A percentile compares a stretch with the other conserved stretches of the same genome.
These are phyloP conservation scores for Venustoraphidia nigricollis DNA, from an alignment of 2,888 invertebrate species.

Conservation along the genomic window DNA sequence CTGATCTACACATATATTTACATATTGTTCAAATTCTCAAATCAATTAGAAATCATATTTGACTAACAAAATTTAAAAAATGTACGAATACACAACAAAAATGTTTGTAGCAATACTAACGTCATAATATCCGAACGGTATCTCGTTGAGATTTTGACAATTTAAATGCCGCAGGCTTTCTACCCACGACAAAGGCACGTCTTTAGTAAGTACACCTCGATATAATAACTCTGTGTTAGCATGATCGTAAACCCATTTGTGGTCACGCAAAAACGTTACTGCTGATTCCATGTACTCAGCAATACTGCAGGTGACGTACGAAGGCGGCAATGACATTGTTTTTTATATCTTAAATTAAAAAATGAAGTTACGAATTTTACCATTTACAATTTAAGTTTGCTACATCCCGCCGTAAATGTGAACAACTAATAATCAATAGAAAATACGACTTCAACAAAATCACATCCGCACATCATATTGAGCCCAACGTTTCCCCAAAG, in stretches of 20 bases:
- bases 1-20: too few species aligned
- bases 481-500: too few species aligned
- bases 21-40: too few species aligned
- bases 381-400: too few species aligned
- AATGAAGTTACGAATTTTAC: too few species aligned
- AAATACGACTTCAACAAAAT: too few species aligned
- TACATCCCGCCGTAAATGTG: too few species aligned
- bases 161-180: slow-evolving; percentile 26
- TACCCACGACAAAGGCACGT: slow-evolving; percentile 36
- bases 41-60: too few species aligned
- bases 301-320: slow-evolving; percentile 13
- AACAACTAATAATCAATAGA: too few species aligned
- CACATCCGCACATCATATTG: too few species aligned
- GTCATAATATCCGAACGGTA: slow-evolving; percentile 22
- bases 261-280: slow-evolving; percentile 37
- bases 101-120: slow-evolving; percentile 13
- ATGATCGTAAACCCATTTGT: slow-evolving; percentile 45
- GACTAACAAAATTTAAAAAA: too few species aligned
- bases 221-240: slow-evolving; percentile 50
- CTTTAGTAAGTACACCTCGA: slow-evolving; percentile 31
- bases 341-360: too few species aligned
- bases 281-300: slow-evolving; percentile 9
- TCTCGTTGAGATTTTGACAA: slow-evolving; percentile 30
- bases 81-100: background rate
- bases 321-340: slow-evolving; percentile 22